These are phyloP conservation scores for Zaprionus lineosus DNA, from an alignment of 2,888 invertebrate species.

Conservation along the genomic window DNA sequence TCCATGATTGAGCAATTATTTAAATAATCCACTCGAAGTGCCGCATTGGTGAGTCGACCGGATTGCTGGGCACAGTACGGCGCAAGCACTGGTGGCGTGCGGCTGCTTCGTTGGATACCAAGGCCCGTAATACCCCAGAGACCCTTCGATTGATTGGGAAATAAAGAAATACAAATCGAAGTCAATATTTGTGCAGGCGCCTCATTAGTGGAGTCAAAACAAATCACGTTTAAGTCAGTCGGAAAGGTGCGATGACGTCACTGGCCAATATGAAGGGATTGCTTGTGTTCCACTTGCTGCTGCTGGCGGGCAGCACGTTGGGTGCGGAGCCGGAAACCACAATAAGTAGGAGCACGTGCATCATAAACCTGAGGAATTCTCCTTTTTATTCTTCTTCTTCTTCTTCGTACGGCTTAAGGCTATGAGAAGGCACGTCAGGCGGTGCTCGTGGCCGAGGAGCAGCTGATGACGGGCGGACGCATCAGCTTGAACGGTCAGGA, in stretches of 20 bases:
- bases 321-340: conserved; percentile 18
- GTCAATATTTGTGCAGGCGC: conserved; percentile 59
- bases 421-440: conserved; percentile 78
- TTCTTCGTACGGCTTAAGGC: conserved; percentile 55
- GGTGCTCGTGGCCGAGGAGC: conserved; percentile 78
- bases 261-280: conserved; percentile 30
- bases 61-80: conserved; percentile 53
- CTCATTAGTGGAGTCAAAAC: conserved; percentile 37
- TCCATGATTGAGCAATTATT: no score
- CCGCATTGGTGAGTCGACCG: background rate
- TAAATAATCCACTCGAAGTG: no score
- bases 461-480: conserved; percentile 78
- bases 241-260: no score
- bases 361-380: background rate
- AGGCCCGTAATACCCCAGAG: no score
- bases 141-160: no score
- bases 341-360: conserved; percentile 52
- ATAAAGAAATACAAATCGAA: no score
- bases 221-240: no score
- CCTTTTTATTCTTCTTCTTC: background rate
- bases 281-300: conserved; percentile 13
- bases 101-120: conserved; percentile 28
- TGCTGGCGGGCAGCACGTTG: conserved; percentile 6
- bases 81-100: conserved; percentile 22
- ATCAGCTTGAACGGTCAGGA: conserved; percentile 68